Evolutionary conservation across 2,888 invertebrate genomes (phyloP).

Genomic region (Hirtodrosophila duncani): DNA sequence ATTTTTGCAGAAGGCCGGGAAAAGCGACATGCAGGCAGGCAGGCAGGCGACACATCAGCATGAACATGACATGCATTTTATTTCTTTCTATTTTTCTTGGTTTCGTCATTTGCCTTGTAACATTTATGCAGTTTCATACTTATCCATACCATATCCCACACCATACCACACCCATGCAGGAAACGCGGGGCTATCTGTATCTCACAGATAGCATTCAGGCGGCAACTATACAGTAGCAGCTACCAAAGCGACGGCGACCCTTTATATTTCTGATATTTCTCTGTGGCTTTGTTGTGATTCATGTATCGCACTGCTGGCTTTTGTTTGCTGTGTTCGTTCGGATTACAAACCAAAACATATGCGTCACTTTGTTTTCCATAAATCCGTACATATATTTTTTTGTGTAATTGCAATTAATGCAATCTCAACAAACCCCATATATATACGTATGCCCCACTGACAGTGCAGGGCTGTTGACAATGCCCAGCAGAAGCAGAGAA

Average conservation of each 20-base stretch:
- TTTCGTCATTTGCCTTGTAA: conserved; percentile 12
- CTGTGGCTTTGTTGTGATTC: conserved; percentile 44
- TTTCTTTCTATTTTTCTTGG: conserved; percentile 28
- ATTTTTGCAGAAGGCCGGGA: conserved; percentile 42
- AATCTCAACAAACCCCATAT: conserved; percentile 50
- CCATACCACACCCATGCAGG: conserved; percentile 45
- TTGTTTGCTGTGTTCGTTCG: conserved; percentile 16
- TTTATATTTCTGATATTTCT: conserved; percentile 41
- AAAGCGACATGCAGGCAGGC: conserved; percentile 53
- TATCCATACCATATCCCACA: conserved; percentile 7
- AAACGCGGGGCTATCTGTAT: conserved; percentile 41
- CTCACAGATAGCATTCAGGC: conserved; percentile 24
- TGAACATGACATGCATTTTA: conserved; percentile 69
- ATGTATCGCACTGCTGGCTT: conserved; percentile 19
- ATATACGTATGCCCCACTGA: no score
- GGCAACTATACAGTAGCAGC: conserved; percentile 40
- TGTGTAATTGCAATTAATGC: conserved; percentile 64
- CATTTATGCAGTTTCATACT: conserved; percentile 46
- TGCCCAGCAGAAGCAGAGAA: conserved; percentile 15
- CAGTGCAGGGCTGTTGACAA: conserved; percentile 5
- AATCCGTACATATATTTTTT: conserved; percentile 33
- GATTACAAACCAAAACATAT: conserved; percentile 60
- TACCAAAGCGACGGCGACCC: conserved; percentile 14
- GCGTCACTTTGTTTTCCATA: conserved; percentile 46
- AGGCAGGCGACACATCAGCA: conserved; percentile 34